These are phyloP conservation scores for Gymnoscopelus braueri DNA, from an alignment of 2,797 vertebrate species.

Conservation along the genomic window DNA sequence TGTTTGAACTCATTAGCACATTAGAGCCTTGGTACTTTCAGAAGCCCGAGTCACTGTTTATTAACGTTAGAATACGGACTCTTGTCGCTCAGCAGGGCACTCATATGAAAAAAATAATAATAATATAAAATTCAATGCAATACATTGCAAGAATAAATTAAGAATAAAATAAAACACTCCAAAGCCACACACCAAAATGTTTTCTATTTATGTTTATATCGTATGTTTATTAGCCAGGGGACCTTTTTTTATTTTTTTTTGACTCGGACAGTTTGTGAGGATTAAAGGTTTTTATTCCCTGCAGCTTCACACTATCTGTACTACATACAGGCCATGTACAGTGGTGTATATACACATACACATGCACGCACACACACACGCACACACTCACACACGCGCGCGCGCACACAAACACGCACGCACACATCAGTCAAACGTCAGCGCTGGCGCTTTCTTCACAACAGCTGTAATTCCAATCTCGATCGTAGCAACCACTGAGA, in stretches of 20 bases:
- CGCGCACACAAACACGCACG: slow-evolving; percentile 4
- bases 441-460: slow-evolving; percentile 56
- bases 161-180: too few species aligned
- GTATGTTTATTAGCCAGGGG: background rate
- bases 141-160: background rate
- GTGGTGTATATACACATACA: slow-evolving; percentile 2
- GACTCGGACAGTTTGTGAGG: background rate
- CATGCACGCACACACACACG: slow-evolving; percentile 17
- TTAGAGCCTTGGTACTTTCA: slow-evolving; percentile 61
- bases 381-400: slow-evolving; percentile 16
- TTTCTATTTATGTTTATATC: background rate
- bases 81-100: slow-evolving; percentile 38
- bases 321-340: background rate
- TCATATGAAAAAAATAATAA: slow-evolving; percentile 23
- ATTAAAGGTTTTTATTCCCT: background rate
- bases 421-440: slow-evolving; percentile 68
- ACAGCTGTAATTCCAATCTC: slow-evolving; percentile 71
- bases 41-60: slow-evolving; percentile 57
- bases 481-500: slow-evolving; percentile 66
- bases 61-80: slow-evolving; percentile 60
- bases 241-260: background rate
- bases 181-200: background rate
- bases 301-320: background rate
- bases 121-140: background rate
- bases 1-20: slow-evolving; percentile 81